Conservation (phyloP, 2,888 invertebrate species). For the Eulithis testata region DNA sequence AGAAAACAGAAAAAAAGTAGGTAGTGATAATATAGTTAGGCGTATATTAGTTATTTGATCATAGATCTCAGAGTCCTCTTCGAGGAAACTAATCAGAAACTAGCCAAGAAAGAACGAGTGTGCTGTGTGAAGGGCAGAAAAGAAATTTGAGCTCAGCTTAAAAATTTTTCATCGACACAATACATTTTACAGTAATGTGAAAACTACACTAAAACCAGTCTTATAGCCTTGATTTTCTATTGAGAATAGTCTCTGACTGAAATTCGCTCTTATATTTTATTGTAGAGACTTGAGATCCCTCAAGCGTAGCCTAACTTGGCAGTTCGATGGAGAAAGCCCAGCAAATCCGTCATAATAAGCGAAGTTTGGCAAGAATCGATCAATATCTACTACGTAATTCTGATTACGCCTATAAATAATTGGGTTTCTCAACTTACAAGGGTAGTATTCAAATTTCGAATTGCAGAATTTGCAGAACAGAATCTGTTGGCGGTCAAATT, state of each 20-base stretch:
- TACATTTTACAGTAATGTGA: too few relatives aligned
- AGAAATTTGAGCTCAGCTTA: too few relatives aligned
- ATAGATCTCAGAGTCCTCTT: too few relatives aligned
- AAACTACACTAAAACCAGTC: too few relatives aligned
- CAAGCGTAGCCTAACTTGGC: neutral
- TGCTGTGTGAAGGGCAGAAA: too few relatives aligned
- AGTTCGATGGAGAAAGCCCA: neutral
- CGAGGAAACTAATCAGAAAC: too few relatives aligned
- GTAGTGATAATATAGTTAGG: neutral
- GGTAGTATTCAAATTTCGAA: neutral
- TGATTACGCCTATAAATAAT: slow-evolving; percentile 4
- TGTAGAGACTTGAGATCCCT: neutral
- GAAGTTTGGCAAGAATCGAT: slow-evolving; percentile 10
- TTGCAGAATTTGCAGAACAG: too few relatives aligned
- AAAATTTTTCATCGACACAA: too few relatives aligned
- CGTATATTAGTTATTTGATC: too few relatives aligned
- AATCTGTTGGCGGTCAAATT: too few relatives aligned
- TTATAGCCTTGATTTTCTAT: neutral
- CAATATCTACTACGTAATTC: neutral
- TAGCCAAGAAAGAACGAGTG: too few relatives aligned
- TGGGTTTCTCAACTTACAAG: slow-evolving; percentile 3
- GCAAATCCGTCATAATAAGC: slow-evolving; percentile 5
- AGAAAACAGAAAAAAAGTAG: neutral
- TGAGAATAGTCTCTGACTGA: neutral
- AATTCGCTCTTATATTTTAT: neutral